phyloP scores from a whole-genome alignment of 1,140 invertebrate species.

The Bradynema listronoti region DNA sequence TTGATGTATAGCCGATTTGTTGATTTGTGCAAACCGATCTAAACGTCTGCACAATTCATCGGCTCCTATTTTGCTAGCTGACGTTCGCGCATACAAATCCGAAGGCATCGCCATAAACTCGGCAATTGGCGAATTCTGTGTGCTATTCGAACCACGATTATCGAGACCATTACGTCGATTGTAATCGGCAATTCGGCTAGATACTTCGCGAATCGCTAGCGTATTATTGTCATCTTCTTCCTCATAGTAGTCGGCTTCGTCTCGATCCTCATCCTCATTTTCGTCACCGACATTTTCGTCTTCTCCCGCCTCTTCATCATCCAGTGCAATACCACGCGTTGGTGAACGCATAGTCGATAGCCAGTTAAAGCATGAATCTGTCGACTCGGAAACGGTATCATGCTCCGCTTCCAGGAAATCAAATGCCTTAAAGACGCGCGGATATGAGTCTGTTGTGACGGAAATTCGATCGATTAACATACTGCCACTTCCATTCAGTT shows the following conservation, averaged over 20 bases:
- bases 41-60: too few relatives aligned
- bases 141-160: too few relatives aligned
- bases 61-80: too few relatives aligned
- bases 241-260: constrained; percentile 31
- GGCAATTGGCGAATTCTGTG: too few relatives aligned
- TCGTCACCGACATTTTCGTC: constrained; percentile 39
- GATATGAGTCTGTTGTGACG: constrained; percentile 51
- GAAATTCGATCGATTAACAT: constrained; percentile 27
- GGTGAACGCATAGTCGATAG: constrained; percentile 62
- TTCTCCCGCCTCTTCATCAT: constrained; percentile 29
- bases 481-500: too few relatives aligned
- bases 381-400: constrained; percentile 70
- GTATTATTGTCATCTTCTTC: constrained; percentile 27
- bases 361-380: constrained; percentile 89
- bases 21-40: too few relatives aligned
- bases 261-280: constrained; percentile 31
- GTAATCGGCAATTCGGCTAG: too few relatives aligned
- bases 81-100: too few relatives aligned
- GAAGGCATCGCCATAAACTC: too few relatives aligned
- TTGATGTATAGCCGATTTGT: too few relatives aligned
- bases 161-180: too few relatives aligned
- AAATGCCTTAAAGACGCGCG: constrained; percentile 86
- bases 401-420: constrained; percentile 97
- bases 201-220: too few relatives aligned
- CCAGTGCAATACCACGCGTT: constrained; percentile 13